Conservation (phyloP, 2,797 vertebrate species). For the Lagocephalus sceleratus region DNA sequence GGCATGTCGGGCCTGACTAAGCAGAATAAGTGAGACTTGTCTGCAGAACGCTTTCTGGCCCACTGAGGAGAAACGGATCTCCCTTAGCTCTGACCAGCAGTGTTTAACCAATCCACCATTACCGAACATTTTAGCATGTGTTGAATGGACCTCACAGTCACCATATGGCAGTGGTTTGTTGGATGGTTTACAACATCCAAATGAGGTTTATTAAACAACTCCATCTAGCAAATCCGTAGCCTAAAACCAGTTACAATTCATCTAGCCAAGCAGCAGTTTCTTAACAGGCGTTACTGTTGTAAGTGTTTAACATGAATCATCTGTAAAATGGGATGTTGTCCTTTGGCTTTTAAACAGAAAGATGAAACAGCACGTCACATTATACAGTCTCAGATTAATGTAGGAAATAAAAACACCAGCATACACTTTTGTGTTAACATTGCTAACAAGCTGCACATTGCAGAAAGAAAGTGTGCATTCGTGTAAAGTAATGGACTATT, state of each 20-base stretch:
- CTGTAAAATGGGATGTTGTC: constrained; percentile 52
- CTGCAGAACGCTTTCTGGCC: constrained; percentile 58
- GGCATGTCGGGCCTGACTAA: constrained; percentile 71
- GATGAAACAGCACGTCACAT: background rate
- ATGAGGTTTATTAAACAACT: constrained; percentile 20
- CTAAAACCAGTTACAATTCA: constrained; percentile 34
- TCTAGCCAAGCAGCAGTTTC: constrained; percentile 39
- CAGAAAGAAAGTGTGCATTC: background rate
- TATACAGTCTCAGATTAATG: too few relatives aligned
- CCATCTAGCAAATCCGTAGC: constrained; percentile 27
- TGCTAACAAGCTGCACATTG: background rate
- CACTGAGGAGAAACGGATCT: constrained; percentile 43
- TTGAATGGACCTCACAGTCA: constrained; percentile 10
- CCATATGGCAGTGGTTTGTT: constrained; percentile 5
- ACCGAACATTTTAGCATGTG: constrained; percentile 11
- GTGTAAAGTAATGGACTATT: constrained; percentile 5
- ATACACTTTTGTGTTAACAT: constrained; percentile 5
- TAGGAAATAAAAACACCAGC: background rate
- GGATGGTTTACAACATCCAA: constrained; percentile 16
- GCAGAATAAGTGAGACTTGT: constrained; percentile 62
- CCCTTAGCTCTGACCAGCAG: constrained; percentile 12
- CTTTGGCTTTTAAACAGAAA: constrained; percentile 41
- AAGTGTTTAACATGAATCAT: constrained; percentile 44
- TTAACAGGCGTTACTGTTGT: constrained; percentile 51
- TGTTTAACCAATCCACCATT: constrained; percentile 6